Evolutionary conservation across 2,113 vertebrate genomes (phyloP), one percentile per base, ranked within the genome.

Genomic region (Nyctibius bracteatus): DNA sequence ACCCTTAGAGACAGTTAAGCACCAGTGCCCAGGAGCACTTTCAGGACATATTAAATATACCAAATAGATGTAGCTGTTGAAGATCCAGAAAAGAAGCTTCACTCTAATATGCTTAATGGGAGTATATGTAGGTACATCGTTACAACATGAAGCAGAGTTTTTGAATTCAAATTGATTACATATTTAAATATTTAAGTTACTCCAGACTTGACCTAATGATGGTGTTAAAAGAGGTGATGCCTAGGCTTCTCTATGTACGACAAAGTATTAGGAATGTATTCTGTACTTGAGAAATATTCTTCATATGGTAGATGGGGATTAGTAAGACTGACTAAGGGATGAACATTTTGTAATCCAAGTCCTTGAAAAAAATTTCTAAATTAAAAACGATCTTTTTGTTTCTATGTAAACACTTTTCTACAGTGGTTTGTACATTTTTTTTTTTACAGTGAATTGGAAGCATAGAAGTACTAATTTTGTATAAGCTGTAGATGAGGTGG

Each of bases 311-410:
- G 43, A 27, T n/a, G 10, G 17, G 35, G 57, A 44, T 43, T 25
- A 27, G 10, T 54, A 46, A 47, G 37, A 49, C n/a, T 39, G 14
- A 24, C 37, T 71, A 37, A 49, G 8, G 59, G 27, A 16, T 78
- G 22, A 27, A 14, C 2, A 57, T 62, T 86, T 90, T 59, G 30
- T 80, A 68, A 54, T 77, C 10, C 6, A 15, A 63, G 9, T 43
- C 20, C 13, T 17, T 74, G 30, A 62, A 52, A 39, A 33, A 46
- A 19, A 20, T 21, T 9, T 22, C 20, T 47, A 47, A 19, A 62
- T 12, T 17, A 52, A 6, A n/a, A 54, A 24, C 7, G 0, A 1
- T 59, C 2, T 2, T 37, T 73, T 79, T 52, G 4, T 3, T 46
- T 73, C 49, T 47, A 4, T 43, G 2, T 33, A 35, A 66, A 23